phyloP scores from a whole-genome alignment of 2,113 vertebrate species.

The Pangasianodon gigas region DNA sequence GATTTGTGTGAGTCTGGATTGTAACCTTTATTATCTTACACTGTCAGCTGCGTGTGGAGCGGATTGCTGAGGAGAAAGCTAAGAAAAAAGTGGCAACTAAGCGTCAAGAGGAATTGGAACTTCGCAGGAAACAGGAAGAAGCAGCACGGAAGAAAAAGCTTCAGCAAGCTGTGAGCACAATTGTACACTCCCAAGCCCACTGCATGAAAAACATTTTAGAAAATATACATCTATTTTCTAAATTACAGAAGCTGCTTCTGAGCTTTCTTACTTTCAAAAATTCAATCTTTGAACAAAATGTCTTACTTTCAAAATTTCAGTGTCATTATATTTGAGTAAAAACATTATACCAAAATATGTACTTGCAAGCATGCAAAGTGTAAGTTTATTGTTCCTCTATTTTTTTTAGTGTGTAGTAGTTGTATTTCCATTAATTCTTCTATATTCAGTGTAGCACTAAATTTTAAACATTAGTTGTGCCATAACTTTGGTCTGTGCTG shows the following conservation, averaged over 20 bases:
- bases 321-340: neutral
- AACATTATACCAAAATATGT: neutral
- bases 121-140: slow-evolving; percentile 83
- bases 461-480: too few species aligned
- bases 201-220: neutral
- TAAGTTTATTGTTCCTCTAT: neutral
- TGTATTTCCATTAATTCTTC: neutral
- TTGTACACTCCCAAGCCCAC: neutral
- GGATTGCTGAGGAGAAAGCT: slow-evolving; percentile 85
- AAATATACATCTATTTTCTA: neutral
- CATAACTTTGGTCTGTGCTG: neutral
- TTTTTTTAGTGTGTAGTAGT: neutral
- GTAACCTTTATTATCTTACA: neutral
- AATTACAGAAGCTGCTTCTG: neutral
- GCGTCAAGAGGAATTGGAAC: slow-evolving; percentile 86
- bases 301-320: neutral
- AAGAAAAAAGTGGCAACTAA: slow-evolving; percentile 80
- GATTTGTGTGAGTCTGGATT: neutral
- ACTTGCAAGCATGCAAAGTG: neutral
- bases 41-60: slow-evolving; percentile 76
- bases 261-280: neutral
- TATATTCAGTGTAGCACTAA: too few species aligned
- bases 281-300: neutral
- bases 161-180: slow-evolving; percentile 76
- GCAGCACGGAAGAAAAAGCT: slow-evolving; percentile 79